phyloP scores from a whole-genome alignment of 2,797 vertebrate species.

The Lemur catta region DNA sequence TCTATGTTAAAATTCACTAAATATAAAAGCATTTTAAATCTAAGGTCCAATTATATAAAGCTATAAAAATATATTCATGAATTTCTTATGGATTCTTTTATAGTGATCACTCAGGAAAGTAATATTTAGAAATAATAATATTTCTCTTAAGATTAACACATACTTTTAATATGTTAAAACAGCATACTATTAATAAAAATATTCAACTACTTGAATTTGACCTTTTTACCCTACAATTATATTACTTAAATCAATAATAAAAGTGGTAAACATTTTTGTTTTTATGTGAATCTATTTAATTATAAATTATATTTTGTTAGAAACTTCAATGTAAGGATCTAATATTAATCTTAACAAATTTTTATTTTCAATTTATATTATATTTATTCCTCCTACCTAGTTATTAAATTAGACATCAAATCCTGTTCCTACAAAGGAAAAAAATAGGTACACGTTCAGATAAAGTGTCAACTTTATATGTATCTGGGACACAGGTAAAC shows the following conservation, averaged over 20 bases:
- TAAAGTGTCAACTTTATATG: neutral
- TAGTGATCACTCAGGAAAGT: neutral
- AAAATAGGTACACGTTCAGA: neutral
- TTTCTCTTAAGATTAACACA: neutral
- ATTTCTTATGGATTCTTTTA: neutral
- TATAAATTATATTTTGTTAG: neutral
- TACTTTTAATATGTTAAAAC: neutral
- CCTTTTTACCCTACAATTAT: neutral
- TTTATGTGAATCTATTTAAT: neutral
- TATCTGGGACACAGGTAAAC: neutral
- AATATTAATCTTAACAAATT: neutral
- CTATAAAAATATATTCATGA: neutral
- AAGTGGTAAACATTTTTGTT: neutral
- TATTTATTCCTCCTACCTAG: neutral
- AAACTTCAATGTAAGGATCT: neutral
- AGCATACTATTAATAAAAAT: neutral
- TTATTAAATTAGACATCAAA: neutral
- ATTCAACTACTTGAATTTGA: neutral
- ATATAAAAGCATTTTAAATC: neutral
- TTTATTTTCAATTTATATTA: slow-evolving; percentile 41
- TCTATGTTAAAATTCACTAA: neutral
- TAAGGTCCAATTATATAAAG: neutral
- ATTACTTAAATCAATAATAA: neutral
- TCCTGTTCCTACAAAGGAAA: neutral
- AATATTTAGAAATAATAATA: neutral